Evolutionary conservation across 2,888 invertebrate genomes (phyloP), one percentile per base, ranked within the genome.

Genomic region (Brachylomia viminalis): DNA sequence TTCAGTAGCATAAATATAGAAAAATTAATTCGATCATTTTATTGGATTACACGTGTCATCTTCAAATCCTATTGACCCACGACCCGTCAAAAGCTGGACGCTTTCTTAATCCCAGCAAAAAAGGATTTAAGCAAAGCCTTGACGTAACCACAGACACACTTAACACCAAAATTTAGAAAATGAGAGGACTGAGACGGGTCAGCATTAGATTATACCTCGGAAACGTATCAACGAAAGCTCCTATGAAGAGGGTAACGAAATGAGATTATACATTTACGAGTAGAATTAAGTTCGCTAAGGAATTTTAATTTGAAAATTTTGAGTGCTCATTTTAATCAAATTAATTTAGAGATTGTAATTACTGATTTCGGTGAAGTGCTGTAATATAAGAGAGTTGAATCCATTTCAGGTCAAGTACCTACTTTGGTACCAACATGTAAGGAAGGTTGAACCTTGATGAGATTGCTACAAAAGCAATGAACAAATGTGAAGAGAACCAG

Each of bases 161-260:
- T 84, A 86, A 84, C 83, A 80, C 80, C 72, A 85, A 90, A 90
- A 92, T 92, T 90, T 90, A 85, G 88, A 91, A 91, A 91, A 89
- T 89, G 87, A 87, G 82, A 84, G 87, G 86, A 84, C 81, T 79
- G 80, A 86, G 83, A 88, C 82, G 87, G 91, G 92, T 89, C 92
- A 87, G 91, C 88, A 90, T 93, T 92, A 92, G 92, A 93, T 93
- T 93, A 93, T 91, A 90, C 89, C 90, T 90, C 86, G 79, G 87
- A 90, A 92, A 92, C 90, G 90, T 92, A 93, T 93, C 91, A 92
- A 88, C 86, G 86, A 92, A 93, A 93, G 91, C 92, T 90, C 84
- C 88, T 88, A 89, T 93, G 93, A 94, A 92, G 92, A 94, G 94
- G 94, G 94, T 93, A 92, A 88, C 87, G 89, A 93, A 94, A 95